Conservation (phyloP, 2,888 invertebrate species). For the Camponotus fellah region DNA sequence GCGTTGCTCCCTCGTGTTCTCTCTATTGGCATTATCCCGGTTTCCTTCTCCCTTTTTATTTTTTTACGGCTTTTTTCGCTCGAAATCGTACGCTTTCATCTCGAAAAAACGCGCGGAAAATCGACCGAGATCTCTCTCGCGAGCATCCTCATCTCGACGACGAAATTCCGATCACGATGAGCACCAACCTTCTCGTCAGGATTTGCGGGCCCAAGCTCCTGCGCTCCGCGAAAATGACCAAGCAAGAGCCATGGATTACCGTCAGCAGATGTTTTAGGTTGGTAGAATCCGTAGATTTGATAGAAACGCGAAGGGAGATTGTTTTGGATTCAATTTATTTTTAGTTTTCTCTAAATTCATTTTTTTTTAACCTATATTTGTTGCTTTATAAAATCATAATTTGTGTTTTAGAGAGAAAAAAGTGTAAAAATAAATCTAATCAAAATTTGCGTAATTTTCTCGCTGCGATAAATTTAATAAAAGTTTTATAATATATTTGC, state of each 20-base stretch:
- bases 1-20: constrained; percentile 58
- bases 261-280: constrained; percentile 81
- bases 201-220: constrained; percentile 76
- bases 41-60: not conserved
- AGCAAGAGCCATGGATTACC: constrained; percentile 74
- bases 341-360: not conserved
- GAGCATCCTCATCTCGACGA: not conserved
- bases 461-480: not conserved
- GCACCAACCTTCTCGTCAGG: constrained; percentile 78
- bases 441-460: too few relatives aligned
- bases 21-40: not conserved
- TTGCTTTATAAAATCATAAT: not conserved
- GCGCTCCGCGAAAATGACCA: constrained; percentile 65
- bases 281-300: constrained; percentile 61
- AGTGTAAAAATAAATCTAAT: too few relatives aligned
- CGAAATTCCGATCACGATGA: constrained; percentile 72
- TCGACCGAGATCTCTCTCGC: constrained; percentile 35
- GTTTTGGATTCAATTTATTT: not conserved
- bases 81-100: not conserved
- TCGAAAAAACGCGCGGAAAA: not conserved
- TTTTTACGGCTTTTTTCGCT: not conserved
- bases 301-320: not conserved
- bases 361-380: not conserved
- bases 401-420: too few relatives aligned
- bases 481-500: not conserved